Base-by-base conservation (phyloP, 1,140 invertebrate genomes). In the Papilio xuthus region DNA sequence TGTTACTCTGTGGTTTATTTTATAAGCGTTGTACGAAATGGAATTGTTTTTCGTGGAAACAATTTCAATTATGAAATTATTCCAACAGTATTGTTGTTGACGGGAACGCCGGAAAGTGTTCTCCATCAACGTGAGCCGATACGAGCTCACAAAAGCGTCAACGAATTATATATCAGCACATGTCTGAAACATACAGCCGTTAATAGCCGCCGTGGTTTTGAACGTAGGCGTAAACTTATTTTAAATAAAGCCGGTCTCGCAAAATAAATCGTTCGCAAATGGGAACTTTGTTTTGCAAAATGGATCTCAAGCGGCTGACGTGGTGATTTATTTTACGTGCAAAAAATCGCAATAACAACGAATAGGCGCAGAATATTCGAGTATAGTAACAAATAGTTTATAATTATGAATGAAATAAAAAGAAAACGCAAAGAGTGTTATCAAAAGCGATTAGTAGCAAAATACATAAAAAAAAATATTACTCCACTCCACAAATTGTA, bases 131-230 rank as follows among this genome's bases (percentile, higher is more conserved):
- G n/a, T 63, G 60, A 56, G 53, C 28, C 37, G 71, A 32, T 74
- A 23, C 37, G 41, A 53, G 53, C 20, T 41, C 73, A 56, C 63
- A 70, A 72, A 50, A 77, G 78, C 73, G 71, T 75, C 63, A 79
- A 70, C 73, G 72, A 73, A 67, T 79, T 77, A 78, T 80, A 78
- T 81, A 81, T 81, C 80, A 78, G 80, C 12, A 76, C 72, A 75
- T 47, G 77, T 81, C 80, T 56, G 72, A 75, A 56, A 81, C 80
- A 71, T 28, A 69, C 76, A 72, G 60, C 78, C 69, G 78, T 75
- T 81, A 81, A 78, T 56, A 77, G 74, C 53, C 18, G 44, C 72
- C 28, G 74, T 23, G 74, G 74, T 76, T 76, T 60, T 56, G 28
- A 60, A 56, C 74, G 74, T 76, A 76, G 74, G 74, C 74, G 74